These are phyloP conservation scores for Cepaea hortensis DNA, from an alignment of 2,888 invertebrate species.

Conservation along the genomic window DNA sequence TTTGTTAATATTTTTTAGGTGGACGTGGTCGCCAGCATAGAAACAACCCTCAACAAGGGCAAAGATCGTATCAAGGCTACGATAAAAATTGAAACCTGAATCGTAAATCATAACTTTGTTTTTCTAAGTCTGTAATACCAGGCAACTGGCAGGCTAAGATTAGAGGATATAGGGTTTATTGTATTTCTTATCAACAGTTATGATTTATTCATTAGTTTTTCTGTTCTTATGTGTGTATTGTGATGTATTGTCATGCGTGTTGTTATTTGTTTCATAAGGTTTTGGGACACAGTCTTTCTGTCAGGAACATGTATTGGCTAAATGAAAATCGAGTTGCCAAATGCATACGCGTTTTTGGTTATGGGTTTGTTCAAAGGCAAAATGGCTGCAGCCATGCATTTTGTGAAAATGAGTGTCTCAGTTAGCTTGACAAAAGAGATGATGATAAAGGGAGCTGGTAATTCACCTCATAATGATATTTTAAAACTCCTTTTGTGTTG, in stretches of 20 bases:
- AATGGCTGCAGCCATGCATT: no score
- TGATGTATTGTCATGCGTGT: background rate
- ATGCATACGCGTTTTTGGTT: no score
- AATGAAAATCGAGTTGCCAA: no score
- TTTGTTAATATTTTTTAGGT: conserved; percentile 22
- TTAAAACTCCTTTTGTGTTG: no score
- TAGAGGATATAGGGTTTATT: background rate
- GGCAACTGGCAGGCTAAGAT: background rate
- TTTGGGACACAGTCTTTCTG: no score
- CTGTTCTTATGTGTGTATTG: background rate
- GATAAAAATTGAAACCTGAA: background rate
- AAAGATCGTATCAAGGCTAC: conserved; percentile 27
- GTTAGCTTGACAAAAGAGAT: no score
- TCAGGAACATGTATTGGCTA: no score
- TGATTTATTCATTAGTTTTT: background rate
- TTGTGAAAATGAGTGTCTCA: no score
- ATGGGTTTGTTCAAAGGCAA: no score
- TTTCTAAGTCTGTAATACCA: background rate
- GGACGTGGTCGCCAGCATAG: conserved; percentile 40
- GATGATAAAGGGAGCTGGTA: no score
- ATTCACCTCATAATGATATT: no score
- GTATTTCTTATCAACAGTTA: background rate
- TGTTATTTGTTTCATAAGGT: background rate
- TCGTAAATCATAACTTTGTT: background rate
- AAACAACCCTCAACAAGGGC: conserved; percentile 36